Conservation (phyloP, 2,113 vertebrate genomes). For the Lipophrys pholis region DNA sequence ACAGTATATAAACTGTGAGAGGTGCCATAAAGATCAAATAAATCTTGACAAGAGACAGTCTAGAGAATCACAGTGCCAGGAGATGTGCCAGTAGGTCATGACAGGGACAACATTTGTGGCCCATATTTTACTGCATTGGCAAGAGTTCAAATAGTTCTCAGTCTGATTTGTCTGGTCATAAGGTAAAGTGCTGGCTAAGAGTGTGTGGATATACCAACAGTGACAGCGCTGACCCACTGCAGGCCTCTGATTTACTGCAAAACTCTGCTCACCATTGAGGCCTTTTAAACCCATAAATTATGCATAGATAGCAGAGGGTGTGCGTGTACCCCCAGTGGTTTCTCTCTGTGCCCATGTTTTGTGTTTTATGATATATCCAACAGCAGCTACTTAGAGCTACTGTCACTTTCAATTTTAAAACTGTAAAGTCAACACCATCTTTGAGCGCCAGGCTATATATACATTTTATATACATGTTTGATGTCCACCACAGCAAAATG, state of each 20-base stretch:
- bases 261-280: conserved; percentile 50
- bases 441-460: no score
- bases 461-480: no score
- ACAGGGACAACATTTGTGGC: conserved; percentile 70
- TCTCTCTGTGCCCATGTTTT: no score
- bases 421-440: no score
- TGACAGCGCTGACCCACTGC: conserved; percentile 56
- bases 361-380: no score
- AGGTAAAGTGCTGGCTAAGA: conserved; percentile 56
- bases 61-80: conserved; percentile 67
- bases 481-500: no score
- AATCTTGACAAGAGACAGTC: conserved; percentile 64
- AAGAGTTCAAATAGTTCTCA: conserved; percentile 50
- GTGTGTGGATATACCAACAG: conserved; percentile 41
- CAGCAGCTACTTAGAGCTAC: no score
- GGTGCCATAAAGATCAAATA: conserved; percentile 74
- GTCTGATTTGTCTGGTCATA: conserved; percentile 57
- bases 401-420: no score
- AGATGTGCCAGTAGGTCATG: conserved; percentile 67
- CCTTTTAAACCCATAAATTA: conserved; percentile 58
- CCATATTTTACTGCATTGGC: conserved; percentile 73
- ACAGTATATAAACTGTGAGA: conserved; percentile 63
- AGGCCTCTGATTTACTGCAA: conserved; percentile 47
- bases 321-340: background rate
- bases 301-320: conserved; percentile 36